Evolutionary conservation across 2,888 invertebrate genomes (phyloP).

Genomic region (Dryocosmus kuriphilus): DNA sequence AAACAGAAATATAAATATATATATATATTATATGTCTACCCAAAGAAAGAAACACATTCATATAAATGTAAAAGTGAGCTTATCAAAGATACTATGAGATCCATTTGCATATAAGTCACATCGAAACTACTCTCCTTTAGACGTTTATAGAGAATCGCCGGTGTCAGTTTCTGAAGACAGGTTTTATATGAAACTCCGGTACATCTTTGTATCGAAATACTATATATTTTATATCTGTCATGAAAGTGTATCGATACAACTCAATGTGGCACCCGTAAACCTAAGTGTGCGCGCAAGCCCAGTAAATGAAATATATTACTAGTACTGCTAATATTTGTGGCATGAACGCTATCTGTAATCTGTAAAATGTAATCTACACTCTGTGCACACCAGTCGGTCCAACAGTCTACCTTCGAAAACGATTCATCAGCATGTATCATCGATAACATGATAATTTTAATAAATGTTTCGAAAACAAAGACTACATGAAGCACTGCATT

Average conservation of each 20-base stretch:
- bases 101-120: conserved; percentile 48
- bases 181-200: conserved; percentile 66
- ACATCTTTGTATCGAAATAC: conserved; percentile 62
- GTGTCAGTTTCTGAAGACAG: conserved; percentile 58
- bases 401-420: conserved; percentile 55
- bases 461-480: conserved; percentile 72
- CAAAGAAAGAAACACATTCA: conserved; percentile 70
- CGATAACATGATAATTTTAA: conserved; percentile 70
- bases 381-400: conserved; percentile 66
- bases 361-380: no score
- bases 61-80: conserved; percentile 64
- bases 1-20: conserved; percentile 51
- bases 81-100: conserved; percentile 62
- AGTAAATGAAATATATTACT: conserved; percentile 53
- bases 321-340: conserved; percentile 58
- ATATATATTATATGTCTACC: conserved; percentile 71
- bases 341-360: conserved; percentile 66
- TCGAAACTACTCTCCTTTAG: conserved; percentile 17
- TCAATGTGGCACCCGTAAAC: conserved; percentile 43
- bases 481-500: neutral
- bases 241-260: conserved; percentile 50
- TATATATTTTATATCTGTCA: conserved; percentile 62
- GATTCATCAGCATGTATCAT: conserved; percentile 66
- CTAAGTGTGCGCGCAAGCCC: conserved; percentile 38
- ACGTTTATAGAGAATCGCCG: conserved; percentile 59